Percentiles rank a stretch among this genome's conserved stretches.
Evolutionary conservation across 2,797 vertebrate genomes (phyloP).

Genomic region (Gallinago stenura): DNA sequence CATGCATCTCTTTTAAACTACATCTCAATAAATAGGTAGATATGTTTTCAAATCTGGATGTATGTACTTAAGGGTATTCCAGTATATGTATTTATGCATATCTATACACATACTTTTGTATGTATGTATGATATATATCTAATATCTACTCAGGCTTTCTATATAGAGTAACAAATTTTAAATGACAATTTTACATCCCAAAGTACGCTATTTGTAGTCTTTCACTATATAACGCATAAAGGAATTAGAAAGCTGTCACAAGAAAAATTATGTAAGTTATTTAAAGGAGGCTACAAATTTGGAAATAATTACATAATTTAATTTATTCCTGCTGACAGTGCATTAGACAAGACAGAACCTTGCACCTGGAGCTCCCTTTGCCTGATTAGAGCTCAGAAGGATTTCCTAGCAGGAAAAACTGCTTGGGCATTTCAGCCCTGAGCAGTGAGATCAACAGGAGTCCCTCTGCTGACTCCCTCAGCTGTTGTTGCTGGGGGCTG

Average conservation of each 20-base stretch:
- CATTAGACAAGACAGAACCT: not conserved
- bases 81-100: not conserved
- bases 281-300: not conserved
- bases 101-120: not conserved
- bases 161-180: not conserved
- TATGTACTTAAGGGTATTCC: not conserved
- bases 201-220: not conserved
- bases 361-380: not conserved
- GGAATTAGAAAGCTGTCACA: not conserved
- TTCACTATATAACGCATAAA: not conserved
- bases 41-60: not conserved
- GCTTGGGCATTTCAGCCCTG: not conserved
- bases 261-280: not conserved
- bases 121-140: not conserved
- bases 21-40: not conserved
- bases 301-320: not conserved
- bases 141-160: not conserved
- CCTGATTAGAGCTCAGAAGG: not conserved
- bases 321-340: not conserved
- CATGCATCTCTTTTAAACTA: conserved; percentile 13
- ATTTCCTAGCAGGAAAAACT: not conserved
- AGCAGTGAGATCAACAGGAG: not conserved
- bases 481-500: not conserved
- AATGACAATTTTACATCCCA: not conserved
- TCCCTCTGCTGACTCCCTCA: not conserved